phyloP scores from a whole-genome alignment of 1,140 invertebrate species.

The Lamellibrachia luymesi region DNA sequence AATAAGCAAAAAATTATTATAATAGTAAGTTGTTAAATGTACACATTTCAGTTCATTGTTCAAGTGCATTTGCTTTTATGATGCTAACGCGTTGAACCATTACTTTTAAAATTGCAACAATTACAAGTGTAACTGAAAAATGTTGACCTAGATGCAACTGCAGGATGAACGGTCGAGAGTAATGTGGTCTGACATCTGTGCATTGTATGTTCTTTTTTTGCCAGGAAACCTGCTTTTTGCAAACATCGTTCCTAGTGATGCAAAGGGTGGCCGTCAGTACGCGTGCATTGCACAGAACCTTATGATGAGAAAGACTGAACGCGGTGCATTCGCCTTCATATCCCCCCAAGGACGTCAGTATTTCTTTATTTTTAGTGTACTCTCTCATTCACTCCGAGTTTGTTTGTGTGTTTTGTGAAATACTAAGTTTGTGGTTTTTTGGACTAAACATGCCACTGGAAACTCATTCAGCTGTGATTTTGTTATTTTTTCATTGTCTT shows the following conservation, averaged over 20 bases:
- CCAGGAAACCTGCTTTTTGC: constrained; percentile 29
- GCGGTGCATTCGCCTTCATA: constrained; percentile 23
- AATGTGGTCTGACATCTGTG: not conserved
- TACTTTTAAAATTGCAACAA: not conserved
- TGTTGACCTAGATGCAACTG: not conserved
- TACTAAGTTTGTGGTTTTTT: too few species aligned
- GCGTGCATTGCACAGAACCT: constrained; percentile 26
- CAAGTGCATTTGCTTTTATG: not conserved
- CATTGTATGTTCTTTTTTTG: not conserved
- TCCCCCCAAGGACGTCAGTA: constrained; percentile 21
- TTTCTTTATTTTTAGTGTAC: too few species aligned
- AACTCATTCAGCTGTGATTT: too few species aligned
- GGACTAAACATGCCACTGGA: too few species aligned
- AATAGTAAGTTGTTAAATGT: too few species aligned
- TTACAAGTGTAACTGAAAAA: not conserved
- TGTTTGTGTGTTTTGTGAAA: too few species aligned
- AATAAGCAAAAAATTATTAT: too few species aligned
- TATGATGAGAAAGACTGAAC: constrained; percentile 26
- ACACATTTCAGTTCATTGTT: too few species aligned
- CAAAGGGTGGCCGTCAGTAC: constrained; percentile 18
- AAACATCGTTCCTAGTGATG: constrained; percentile 19
- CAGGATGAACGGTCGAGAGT: not conserved
- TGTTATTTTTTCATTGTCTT: too few species aligned
- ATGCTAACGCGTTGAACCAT: not conserved
- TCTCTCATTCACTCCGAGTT: too few species aligned